phyloP scores from a whole-genome alignment of 2,113 vertebrate genomes.

The Callipepla squamata region DNA sequence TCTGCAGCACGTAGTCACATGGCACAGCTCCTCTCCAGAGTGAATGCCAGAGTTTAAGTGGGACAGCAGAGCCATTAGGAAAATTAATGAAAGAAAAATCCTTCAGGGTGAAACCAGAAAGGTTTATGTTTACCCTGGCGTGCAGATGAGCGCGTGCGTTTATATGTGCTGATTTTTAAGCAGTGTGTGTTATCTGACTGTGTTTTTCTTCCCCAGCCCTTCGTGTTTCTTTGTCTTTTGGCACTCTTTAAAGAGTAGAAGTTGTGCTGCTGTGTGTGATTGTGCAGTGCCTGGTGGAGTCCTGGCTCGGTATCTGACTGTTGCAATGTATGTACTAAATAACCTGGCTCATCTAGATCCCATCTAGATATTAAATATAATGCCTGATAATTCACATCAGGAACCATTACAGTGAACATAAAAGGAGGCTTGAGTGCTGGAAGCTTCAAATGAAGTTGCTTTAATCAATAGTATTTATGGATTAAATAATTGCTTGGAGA shows the following conservation, averaged over 20 bases:
- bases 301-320: not conserved
- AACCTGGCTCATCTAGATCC: not conserved
- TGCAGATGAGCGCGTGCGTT: not conserved
- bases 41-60: not conserved
- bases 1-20: not conserved
- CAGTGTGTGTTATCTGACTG: not conserved
- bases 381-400: not conserved
- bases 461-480: not conserved
- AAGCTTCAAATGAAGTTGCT: not conserved
- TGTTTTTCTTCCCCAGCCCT: not conserved
- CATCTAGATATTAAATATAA: accelerated
- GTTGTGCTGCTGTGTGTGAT: not conserved
- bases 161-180: not conserved
- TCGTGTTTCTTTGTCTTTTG: not conserved
- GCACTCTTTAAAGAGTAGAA: not conserved
- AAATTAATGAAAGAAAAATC: not conserved
- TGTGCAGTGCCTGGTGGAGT: not conserved
- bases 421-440: not conserved
- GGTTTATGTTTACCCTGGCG: not conserved
- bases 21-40: not conserved
- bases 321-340: not conserved
- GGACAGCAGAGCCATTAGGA: not conserved
- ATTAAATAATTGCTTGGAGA: not conserved
- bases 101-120: not conserved
- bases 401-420: not conserved